These are phyloP conservation scores for Gnathonemus echidnorhynchus DNA, from an alignment of 2,113 vertebrate species.

Conservation along the genomic window DNA sequence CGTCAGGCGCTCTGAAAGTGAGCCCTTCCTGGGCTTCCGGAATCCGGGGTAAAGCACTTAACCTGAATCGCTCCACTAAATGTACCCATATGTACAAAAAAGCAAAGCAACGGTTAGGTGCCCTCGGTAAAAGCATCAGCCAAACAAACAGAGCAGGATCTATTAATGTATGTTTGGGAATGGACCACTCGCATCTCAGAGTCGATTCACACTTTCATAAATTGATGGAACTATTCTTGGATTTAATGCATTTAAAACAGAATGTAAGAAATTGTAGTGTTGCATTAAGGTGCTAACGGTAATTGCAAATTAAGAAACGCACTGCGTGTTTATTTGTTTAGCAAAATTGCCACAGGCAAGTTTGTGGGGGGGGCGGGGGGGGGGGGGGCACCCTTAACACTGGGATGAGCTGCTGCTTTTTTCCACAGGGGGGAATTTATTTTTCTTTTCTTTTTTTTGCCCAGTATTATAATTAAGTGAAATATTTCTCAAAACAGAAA, in stretches of 20 bases:
- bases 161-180: neutral
- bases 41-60: neutral
- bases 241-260: slow-evolving; percentile 1
- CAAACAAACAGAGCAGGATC: neutral
- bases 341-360: neutral
- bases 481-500: slow-evolving; percentile 10
- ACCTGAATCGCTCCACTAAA: neutral
- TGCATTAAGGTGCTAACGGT: neutral
- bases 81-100: neutral
- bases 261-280: neutral
- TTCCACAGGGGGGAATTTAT: neutral
- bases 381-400: neutral
- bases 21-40: neutral
- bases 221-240: neutral
- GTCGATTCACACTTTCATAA: neutral
- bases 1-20: neutral
- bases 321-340: neutral
- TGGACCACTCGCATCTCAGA: neutral
- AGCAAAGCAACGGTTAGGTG: neutral
- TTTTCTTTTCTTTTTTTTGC: neutral
- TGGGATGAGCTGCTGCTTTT: neutral
- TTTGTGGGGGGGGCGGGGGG: neutral
- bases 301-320: neutral
- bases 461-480: neutral
- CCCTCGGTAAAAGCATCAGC: neutral